These are phyloP conservation scores for Petrophora chlorosata DNA, from an alignment of 2,888 invertebrate genomes.

Conservation along the genomic window DNA sequence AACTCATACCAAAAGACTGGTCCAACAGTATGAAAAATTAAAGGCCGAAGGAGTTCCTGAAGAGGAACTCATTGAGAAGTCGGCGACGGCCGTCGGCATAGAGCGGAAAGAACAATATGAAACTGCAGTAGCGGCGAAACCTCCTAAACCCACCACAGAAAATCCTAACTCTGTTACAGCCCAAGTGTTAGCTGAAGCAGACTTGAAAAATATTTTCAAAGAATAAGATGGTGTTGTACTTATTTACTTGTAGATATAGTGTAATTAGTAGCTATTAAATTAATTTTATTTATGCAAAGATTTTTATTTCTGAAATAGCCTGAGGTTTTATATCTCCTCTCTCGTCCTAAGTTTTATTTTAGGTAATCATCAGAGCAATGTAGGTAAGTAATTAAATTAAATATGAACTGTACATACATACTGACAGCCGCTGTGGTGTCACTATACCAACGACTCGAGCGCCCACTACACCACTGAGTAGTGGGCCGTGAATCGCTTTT, in stretches of 20 bases:
- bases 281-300: not conserved
- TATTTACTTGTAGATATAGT: not conserved
- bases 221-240: conserved; percentile 36
- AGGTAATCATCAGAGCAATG: too few species aligned
- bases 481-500: too few species aligned
- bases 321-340: too few species aligned
- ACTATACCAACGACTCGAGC: too few species aligned
- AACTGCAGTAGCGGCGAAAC: conserved; percentile 40
- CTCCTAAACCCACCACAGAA: conserved; percentile 28
- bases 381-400: too few species aligned
- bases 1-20: conserved; percentile 84
- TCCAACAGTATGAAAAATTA: conserved; percentile 85
- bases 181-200: conserved; percentile 58
- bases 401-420: too few species aligned
- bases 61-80: conserved; percentile 76
- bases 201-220: conserved; percentile 66
- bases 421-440: too few species aligned
- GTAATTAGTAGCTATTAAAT: conserved; percentile 5
- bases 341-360: too few species aligned
- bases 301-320: conserved; percentile 1
- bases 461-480: too few species aligned
- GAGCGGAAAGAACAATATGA: conserved; percentile 51
- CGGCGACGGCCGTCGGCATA: conserved; percentile 50
- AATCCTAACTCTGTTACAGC: conserved; percentile 60
- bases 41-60: conserved; percentile 79